These are phyloP conservation scores for Heliconius nattereri DNA, from an alignment of 1,140 invertebrate species.

Conservation along the genomic window DNA sequence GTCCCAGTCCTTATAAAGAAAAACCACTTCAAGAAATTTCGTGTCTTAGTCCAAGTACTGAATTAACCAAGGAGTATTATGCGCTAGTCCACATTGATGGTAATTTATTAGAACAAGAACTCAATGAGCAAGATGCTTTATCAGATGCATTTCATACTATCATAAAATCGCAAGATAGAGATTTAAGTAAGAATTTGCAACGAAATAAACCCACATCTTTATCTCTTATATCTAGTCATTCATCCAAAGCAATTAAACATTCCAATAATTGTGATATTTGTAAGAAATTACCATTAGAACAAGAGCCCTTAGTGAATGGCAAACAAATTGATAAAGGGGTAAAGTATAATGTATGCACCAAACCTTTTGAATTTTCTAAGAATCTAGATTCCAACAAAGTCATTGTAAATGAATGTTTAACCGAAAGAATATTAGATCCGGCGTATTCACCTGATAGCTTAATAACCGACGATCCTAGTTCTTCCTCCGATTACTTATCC, in stretches of 20 bases:
- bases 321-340: background rate
- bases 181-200: slow-evolving; percentile 46
- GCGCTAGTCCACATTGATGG: slow-evolving; percentile 72
- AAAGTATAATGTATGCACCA: slow-evolving; percentile 22
- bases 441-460: slow-evolving; percentile 72
- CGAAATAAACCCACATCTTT: slow-evolving; percentile 68
- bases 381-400: background rate
- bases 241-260: slow-evolving; percentile 67
- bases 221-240: slow-evolving; percentile 71
- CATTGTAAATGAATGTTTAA: slow-evolving; percentile 26
- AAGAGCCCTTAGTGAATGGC: slow-evolving; percentile 23
- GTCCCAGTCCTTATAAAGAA: slow-evolving; percentile 59
- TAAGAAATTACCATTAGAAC: slow-evolving; percentile 45
- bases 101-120: slow-evolving; percentile 70
- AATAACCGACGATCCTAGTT: slow-evolving; percentile 71
- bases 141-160: slow-evolving; percentile 73
- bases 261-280: slow-evolving; percentile 71
- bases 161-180: slow-evolving; percentile 61
- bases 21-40: slow-evolving; percentile 53
- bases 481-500: slow-evolving; percentile 75
- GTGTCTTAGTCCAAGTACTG: slow-evolving; percentile 65
- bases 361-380: slow-evolving; percentile 1
- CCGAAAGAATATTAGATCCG: slow-evolving; percentile 38
- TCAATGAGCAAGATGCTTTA: slow-evolving; percentile 71
- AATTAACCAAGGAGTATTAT: slow-evolving; percentile 70